phyloP scores from a whole-genome alignment of 2,113 vertebrate genomes.

The Hoplias malabaricus region DNA sequence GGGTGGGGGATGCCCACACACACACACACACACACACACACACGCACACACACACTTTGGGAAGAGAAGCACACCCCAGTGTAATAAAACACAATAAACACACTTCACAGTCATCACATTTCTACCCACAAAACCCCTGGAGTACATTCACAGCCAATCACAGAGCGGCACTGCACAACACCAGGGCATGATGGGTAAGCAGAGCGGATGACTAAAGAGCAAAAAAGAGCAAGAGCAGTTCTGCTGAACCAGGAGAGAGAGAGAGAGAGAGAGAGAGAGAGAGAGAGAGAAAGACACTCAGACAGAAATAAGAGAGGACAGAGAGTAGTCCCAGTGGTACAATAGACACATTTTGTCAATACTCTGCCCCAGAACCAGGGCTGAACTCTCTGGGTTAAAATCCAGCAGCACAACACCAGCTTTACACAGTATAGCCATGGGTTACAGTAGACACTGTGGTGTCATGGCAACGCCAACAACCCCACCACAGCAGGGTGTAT shows the following conservation, averaged over 20 bases:
- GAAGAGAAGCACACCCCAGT: too few species aligned
- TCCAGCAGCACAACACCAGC: too few species aligned
- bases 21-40: background rate
- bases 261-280: background rate
- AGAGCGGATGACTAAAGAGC: conserved; percentile 44
- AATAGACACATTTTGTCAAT: too few species aligned
- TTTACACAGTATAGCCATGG: too few species aligned
- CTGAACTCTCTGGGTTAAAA: too few species aligned
- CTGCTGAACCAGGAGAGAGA: conserved; percentile 17
- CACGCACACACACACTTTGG: conserved; percentile 16
- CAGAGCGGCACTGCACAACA: conserved; percentile 45
- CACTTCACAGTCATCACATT: background rate
- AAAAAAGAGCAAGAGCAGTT: conserved; percentile 37
- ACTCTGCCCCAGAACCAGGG: too few species aligned
- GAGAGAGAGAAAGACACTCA: conserved; percentile 3
- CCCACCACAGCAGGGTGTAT: too few species aligned
- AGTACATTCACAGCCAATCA: conserved; percentile 39
- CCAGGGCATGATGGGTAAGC: conserved; percentile 48
- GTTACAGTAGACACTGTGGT: too few species aligned
- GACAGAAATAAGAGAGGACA: too few species aligned
- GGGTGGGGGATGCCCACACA: background rate
- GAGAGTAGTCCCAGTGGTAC: background rate
- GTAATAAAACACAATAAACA: conserved; percentile 29
- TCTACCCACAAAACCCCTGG: conserved; percentile 32
- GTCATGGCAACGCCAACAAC: too few species aligned